Evolutionary conservation across 2,113 vertebrate species (phyloP).

Genomic region (Perccottus glenii): DNA sequence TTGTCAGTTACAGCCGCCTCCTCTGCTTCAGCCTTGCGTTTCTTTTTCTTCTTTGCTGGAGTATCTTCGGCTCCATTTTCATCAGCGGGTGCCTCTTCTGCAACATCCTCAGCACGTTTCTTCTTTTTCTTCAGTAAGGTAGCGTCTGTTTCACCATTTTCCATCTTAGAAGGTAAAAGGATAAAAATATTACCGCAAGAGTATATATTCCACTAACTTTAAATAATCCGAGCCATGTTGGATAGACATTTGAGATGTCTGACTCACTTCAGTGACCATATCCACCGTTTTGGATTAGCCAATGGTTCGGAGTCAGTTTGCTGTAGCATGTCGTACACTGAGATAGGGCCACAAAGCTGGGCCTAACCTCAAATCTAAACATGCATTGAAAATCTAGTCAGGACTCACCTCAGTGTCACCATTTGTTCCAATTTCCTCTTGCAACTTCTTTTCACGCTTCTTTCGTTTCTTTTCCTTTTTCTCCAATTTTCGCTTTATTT

Average conservation of each 20-base stretch:
- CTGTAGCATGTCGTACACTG: constrained; percentile 76
- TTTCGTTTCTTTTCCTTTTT: constrained; percentile 90
- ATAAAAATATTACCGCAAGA: not conserved
- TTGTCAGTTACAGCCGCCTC: constrained; percentile 2
- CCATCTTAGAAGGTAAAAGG: constrained; percentile 10
- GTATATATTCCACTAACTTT: no score
- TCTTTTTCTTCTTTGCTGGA: constrained; percentile 79
- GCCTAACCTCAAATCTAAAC: constrained; percentile 71
- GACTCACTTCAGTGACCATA: constrained; percentile 80
- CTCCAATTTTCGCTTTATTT: constrained; percentile 85
- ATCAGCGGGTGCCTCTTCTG: constrained; percentile 30
- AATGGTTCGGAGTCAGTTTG: constrained; percentile 79
- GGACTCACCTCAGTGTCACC: constrained; percentile 64
- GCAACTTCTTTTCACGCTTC: constrained; percentile 83
- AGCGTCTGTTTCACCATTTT: constrained; percentile 48
- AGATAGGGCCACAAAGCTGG: constrained; percentile 56
- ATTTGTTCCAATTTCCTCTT: constrained; percentile 63
- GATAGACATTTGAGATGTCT: constrained; percentile 44
- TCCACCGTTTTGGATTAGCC: constrained; percentile 67
- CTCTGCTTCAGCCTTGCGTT: constrained; percentile 46
- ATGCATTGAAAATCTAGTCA: constrained; percentile 12
- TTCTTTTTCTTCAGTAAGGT: constrained; percentile 71
- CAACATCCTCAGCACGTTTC: constrained; percentile 53
- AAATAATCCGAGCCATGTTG: no score
- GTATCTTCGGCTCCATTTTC: constrained; percentile 68